These are phyloP conservation scores for Chirona hameri DNA, from an alignment of 2,888 invertebrate species.

Conservation along the genomic window DNA sequence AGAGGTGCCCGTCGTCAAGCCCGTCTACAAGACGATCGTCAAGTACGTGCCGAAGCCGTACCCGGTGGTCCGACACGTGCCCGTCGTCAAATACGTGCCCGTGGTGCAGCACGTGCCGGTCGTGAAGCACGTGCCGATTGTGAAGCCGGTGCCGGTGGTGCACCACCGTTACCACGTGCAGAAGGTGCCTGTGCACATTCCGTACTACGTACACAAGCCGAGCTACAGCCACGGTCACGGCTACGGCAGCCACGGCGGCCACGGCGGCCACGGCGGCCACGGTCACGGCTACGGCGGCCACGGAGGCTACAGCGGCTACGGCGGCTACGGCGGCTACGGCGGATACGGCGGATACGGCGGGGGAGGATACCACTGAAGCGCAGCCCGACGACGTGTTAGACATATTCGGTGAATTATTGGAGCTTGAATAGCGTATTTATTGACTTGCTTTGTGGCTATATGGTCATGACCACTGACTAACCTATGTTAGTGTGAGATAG, in stretches of 20 bases:
- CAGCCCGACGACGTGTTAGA: too few relatives aligned
- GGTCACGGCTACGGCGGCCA: background rate
- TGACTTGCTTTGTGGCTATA: too few relatives aligned
- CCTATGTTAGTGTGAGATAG: too few relatives aligned
- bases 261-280: too few relatives aligned
- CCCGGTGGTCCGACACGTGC: background rate
- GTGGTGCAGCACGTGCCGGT: background rate
- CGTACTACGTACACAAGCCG: background rate
- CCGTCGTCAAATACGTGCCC: background rate
- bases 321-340: too few relatives aligned
- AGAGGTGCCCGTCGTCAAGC: conserved; percentile 8
- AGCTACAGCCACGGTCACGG: background rate
- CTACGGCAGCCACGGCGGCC: background rate
- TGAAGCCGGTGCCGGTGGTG: conserved; percentile 7
- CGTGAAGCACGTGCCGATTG: background rate
- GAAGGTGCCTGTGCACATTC: conserved; percentile 28
- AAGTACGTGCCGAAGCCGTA: conserved; percentile 4
- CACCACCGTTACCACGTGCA: background rate
- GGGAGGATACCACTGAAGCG: too few relatives aligned
- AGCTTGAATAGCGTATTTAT: too few relatives aligned
- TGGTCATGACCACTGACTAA: too few relatives aligned
- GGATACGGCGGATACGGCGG: too few relatives aligned
- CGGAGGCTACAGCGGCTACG: background rate
- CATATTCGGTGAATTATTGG: too few relatives aligned
- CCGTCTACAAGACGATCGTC: background rate